Evolutionary conservation across 2,797 vertebrate genomes (phyloP), one percentile per base, ranked within the genome.

Genomic region (Leuciscus waleckii): DNA sequence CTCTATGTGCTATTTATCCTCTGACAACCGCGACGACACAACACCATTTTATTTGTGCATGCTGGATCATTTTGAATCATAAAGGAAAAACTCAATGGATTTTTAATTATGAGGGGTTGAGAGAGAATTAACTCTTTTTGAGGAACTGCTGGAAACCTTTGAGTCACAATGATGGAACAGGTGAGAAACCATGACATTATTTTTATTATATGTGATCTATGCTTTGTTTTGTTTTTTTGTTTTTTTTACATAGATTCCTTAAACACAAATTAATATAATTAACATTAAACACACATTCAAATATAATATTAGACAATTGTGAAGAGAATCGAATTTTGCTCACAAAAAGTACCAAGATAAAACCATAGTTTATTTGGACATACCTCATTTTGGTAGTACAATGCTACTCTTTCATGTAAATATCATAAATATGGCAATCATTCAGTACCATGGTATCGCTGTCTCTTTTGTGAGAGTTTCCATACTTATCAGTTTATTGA

Each of bases 121-220:
- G 29, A 81, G 4, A 41, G 29, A 29, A 32, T 14, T 51, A 11
- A 35, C 21, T 65, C 1, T 83, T 56, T 77, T 39, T 69, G 26
- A 83, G 51, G 5, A 84, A 54, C 29, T 79, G n/a, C 58, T 69
- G 11, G 21, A 83, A 81, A 23, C 11, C 14, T 73, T 63, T 39
- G 29, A 21, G 1, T 54, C 68, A 49, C 21, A 46, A 83, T 58
- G 26, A 87, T 90, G 87, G 89, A 88, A 46, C 80, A 83, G 89
- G 89, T 82, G 29, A 78, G 83, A 74, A 71, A 61, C 35, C 0
- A 6, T 46, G 13, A 65, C 7, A 4, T 51, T 19, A 21, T 4
- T 63, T 43, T 23, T 46, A 32, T 79, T 58, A 1, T 63, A 0
- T 41, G 10, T 19, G 14, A 61, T 17, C 5, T 26, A 78, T 16